phyloP scores from a whole-genome alignment of 1,140 invertebrate genomes.

The Tribolium madens region DNA sequence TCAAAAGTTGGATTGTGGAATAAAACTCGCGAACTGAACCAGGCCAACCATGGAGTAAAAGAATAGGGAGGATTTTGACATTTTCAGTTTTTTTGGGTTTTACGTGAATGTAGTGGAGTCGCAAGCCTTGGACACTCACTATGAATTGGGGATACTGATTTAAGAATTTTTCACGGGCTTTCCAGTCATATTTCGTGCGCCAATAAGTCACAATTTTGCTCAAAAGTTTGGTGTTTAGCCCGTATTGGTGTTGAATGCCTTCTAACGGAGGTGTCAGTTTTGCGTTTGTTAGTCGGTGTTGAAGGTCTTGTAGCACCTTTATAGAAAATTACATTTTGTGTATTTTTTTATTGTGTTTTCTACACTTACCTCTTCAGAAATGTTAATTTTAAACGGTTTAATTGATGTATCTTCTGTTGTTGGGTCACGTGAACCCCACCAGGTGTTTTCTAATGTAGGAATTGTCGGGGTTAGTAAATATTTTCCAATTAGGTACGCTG shows the following conservation, averaged over 20 bases:
- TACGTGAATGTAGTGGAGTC: conserved; percentile 74
- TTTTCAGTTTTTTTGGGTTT: conserved; percentile 67
- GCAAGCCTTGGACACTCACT: conserved; percentile 74
- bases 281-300: conserved; percentile 70
- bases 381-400: conserved; percentile 66
- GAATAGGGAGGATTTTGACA: conserved; percentile 69
- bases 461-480: conserved; percentile 7
- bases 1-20: conserved; percentile 81
- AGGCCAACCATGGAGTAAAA: conserved; percentile 92
- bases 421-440: conserved; percentile 65
- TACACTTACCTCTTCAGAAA: conserved; percentile 60
- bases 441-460: conserved; percentile 55
- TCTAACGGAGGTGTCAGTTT: conserved; percentile 74
- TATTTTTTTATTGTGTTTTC: background rate
- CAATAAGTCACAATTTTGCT: conserved; percentile 82
- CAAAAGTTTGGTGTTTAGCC: conserved; percentile 79
- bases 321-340: background rate
- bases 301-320: conserved; percentile 74
- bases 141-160: conserved; percentile 82
- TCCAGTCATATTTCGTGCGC: conserved; percentile 83
- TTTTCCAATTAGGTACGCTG: background rate
- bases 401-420: conserved; percentile 63
- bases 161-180: conserved; percentile 73
- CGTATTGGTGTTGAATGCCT: conserved; percentile 80
- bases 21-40: conserved; percentile 90